Evolutionary conservation across 2,888 invertebrate species (phyloP).

Genomic region (Cantharis rufa): DNA sequence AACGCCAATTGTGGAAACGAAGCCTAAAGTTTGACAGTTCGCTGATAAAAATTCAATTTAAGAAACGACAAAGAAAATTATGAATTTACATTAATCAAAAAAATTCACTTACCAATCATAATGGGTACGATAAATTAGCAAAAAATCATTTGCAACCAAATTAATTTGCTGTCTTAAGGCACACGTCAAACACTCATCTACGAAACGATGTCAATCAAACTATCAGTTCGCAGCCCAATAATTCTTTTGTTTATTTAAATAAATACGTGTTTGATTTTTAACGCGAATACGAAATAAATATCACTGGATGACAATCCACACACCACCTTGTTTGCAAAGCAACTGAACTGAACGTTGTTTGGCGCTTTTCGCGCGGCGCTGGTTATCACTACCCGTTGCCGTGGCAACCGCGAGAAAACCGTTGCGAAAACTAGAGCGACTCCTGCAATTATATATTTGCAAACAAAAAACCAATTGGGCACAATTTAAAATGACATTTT

Average conservation of each 20-base stretch:
- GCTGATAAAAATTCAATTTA: neutral
- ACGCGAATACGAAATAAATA: neutral
- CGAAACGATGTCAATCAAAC: neutral
- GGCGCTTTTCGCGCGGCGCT: neutral
- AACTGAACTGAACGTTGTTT: constrained; percentile 1
- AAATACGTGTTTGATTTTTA: neutral
- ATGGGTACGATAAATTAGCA: neutral
- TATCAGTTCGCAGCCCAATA: neutral
- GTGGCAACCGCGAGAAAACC: neutral
- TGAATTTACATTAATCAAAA: neutral
- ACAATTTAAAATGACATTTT: neutral
- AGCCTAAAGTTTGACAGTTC: neutral
- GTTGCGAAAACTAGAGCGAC: neutral
- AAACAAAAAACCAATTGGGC: neutral
- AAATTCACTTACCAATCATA: neutral
- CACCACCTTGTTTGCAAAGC: neutral
- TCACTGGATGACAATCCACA: neutral
- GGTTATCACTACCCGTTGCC: neutral
- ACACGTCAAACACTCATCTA: neutral
- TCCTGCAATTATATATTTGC: neutral
- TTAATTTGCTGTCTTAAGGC: neutral
- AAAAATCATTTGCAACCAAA: neutral
- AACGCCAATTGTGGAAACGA: neutral
- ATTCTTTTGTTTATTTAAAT: neutral
- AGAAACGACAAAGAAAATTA: neutral